Evolutionary conservation across 1,140 invertebrate genomes (phyloP), one percentile per base, ranked within the genome.

Genomic region (Drosophila yakuba): DNA sequence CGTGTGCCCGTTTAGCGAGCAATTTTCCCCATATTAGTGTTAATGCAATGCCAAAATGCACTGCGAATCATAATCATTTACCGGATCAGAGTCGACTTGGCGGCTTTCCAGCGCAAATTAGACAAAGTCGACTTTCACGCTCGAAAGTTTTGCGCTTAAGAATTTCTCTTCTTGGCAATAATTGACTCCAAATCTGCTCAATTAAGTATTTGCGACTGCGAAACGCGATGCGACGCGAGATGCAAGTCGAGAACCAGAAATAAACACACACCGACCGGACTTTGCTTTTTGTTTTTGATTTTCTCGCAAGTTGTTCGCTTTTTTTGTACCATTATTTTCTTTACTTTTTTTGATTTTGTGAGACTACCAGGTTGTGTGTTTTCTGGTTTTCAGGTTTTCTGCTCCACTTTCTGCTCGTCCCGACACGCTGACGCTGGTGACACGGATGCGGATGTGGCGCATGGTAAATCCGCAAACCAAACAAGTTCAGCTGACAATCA

Each of bases 111-210:
- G 54, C 55, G 54, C 66, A 71, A 86, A 86, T 85, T 81, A 64
- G 82, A 78, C 64, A 80, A 58, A 82, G 52, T 52, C 78, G 64
- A 88, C 83, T 88, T 88, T 86, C 79, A 75, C 83, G 72, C 47
- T 75, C 75, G 82, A 86, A 86, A 86, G 82, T 88, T 75, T 73
- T 56, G 44, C 60, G 76, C 56, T 77, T 57, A 71, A 88, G 84
- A 88, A 88, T 88, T 88, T 89, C 84, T 88, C 84, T 88, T 88
- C 89, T 88, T 89, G 80, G 80, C 80, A 78, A 74, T 88, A 88
- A 89, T 84, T 88, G 84, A 89, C 84, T 74, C 78, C 57, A 88
- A 88, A 89, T 88, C 84, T 66, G 61, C 78, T 80, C 77, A 89
- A 88, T 88, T 88, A 89, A 84, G 64, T 59, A 89, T 68, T 52